A percentile compares a stretch with the other conserved stretches of the same genome.
Conservation (phyloP, 2,113 vertebrate species). For the Proterorhinus semilunaris region DNA sequence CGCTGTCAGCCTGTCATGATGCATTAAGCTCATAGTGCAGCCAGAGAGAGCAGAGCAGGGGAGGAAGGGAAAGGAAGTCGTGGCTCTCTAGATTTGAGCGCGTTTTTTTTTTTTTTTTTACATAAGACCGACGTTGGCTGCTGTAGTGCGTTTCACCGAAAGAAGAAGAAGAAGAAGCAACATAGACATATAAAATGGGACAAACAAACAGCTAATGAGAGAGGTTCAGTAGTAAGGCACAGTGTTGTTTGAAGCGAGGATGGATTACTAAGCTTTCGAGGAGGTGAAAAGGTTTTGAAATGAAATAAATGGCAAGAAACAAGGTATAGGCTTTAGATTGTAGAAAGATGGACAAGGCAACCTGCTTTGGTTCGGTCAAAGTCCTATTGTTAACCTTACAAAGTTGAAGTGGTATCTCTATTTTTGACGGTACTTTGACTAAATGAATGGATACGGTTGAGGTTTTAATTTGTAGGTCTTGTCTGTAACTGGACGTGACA, state of each 20-base stretch:
- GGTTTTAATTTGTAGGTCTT: too few relatives aligned
- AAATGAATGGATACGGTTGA: not conserved
- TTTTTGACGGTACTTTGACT: not conserved
- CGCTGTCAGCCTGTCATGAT: constrained; percentile 62
- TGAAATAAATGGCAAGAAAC: not conserved
- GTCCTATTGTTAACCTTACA: too few relatives aligned
- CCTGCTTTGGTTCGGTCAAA: too few relatives aligned
- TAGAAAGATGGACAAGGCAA: not conserved
- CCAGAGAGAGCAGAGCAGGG: constrained; percentile 15
- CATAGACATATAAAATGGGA: not conserved
- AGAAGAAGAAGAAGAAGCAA: constrained; percentile 3
- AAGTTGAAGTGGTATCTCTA: too few relatives aligned
- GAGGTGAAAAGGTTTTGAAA: not conserved
- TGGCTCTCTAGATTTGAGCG: constrained; percentile 10
- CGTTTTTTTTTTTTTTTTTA: constrained; percentile 23
- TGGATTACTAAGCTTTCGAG: not conserved
- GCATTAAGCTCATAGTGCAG: constrained; percentile 52
- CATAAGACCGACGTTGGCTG: constrained; percentile 18
- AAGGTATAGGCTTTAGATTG: not conserved
- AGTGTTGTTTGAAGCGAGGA: constrained; percentile 3
- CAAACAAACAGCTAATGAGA: not conserved
- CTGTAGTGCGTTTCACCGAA: constrained; percentile 10
- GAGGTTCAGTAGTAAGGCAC: constrained; percentile 63
- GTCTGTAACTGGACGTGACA: too few relatives aligned
- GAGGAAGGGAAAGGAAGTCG: constrained; percentile 20